Percentiles rank a stretch among this genome's conserved stretches.
Evolutionary conservation across 2,797 vertebrate genomes (phyloP).

Genomic region (Darevskia nairensis): DNA sequence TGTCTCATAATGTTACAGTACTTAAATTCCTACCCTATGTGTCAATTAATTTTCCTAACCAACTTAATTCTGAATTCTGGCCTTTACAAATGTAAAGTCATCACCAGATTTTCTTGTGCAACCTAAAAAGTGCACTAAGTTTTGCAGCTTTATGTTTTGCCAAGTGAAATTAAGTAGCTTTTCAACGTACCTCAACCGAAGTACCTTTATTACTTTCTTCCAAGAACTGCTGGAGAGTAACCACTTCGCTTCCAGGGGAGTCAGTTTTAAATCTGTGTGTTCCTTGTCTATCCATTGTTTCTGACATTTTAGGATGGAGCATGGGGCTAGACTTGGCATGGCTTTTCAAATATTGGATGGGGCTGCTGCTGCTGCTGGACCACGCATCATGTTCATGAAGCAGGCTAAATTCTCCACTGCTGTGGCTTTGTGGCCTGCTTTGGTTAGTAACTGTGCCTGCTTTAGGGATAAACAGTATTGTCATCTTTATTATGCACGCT

Average conservation of each 20-base stretch:
- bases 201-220: slow-evolving; percentile 89
- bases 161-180: not conserved
- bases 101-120: not conserved
- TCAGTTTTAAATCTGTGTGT: slow-evolving; percentile 77
- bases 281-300: slow-evolving; percentile 74
- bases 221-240: slow-evolving; percentile 94
- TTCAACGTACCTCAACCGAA: slow-evolving; percentile 77
- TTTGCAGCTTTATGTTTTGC: rapidly evolving
- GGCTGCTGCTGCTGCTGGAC: slow-evolving; percentile 92
- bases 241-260: slow-evolving; percentile 88
- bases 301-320: slow-evolving; percentile 79
- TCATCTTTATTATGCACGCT: slow-evolving; percentile 35
- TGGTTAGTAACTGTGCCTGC: slow-evolving; percentile 88
- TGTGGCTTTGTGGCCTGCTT: slow-evolving; percentile 94
- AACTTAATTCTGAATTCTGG: not conserved
- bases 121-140: not conserved
- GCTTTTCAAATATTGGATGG: slow-evolving; percentile 87
- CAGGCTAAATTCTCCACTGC: slow-evolving; percentile 95
- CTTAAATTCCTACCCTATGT: not conserved
- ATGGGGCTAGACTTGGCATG: slow-evolving; percentile 88
- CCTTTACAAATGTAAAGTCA: not conserved
- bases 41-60: not conserved
- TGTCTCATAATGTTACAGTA: not conserved
- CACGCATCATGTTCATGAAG: slow-evolving; percentile 91
- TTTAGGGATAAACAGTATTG: slow-evolving; percentile 63